Evolutionary conservation across 2,113 vertebrate species (phyloP), one percentile per base, ranked within the genome.

Genomic region (Willisornis vidua): DNA sequence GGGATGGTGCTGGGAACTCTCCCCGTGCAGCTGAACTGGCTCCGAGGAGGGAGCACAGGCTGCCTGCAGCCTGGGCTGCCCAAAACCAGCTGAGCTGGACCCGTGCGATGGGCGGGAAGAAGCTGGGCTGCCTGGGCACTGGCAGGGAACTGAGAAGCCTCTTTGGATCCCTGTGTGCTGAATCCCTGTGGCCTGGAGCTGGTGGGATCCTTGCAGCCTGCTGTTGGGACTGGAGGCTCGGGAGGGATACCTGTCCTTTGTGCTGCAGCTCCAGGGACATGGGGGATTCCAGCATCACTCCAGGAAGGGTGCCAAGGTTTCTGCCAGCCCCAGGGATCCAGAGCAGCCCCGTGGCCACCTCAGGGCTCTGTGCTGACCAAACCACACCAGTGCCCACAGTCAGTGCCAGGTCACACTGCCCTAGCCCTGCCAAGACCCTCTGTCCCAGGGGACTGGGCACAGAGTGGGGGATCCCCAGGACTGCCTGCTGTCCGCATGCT

Each of bases 191-290:
- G 15, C 24, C 70, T 1, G 4, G 61, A 49, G 61, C 62, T 70
- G 67, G 18, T 25, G 80, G 63, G 31, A 45, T 83, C 72, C 46
- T 35, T 35, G 51, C 67, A 37, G 75, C 68, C 46, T 89, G 59
- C 59, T 0, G 0, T 1, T 22, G 19, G 28, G 16, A 24, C 3
- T 1, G 54, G 54, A 1, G 2, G 54, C 72, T 39, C 8, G 0
- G 26, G 46, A 73, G 41, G 24, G 43, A 17, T 4, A 0, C 39
- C 41, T 0, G 0, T 67, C 66, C 71, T 58, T 41, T 4, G 2
- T 41, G 8, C n/a, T 86, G 52, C 2, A 2, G 17, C 62, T 59
- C 72, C 35, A 26, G 49, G 52, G 49, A 25, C n/a, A 19, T 3
- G 14, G 2, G 28, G 11, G 20, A 4, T n/a, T 62, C 62, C 74